These are phyloP conservation scores for Zygothrica quintamaculata DNA, from an alignment of 2,888 invertebrate species.

Conservation along the genomic window DNA sequence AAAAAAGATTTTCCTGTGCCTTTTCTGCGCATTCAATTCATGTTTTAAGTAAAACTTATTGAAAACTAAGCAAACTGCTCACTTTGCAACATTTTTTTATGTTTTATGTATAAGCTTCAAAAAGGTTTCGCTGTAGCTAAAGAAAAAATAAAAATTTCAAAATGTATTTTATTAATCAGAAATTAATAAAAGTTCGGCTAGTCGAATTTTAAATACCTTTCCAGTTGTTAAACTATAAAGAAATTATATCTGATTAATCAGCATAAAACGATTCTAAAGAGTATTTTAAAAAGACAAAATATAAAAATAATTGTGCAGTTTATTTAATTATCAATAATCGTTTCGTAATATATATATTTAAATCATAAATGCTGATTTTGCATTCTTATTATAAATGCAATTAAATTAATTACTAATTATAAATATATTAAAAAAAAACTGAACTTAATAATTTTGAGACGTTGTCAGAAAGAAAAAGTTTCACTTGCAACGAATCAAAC, in stretches of 20 bases:
- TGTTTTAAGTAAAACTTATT: conserved; percentile 10
- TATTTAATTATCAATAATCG: conserved; percentile 31
- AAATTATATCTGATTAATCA: too few species aligned
- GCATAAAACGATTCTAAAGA: conserved; percentile 16
- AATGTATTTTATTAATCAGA: conserved; percentile 33
- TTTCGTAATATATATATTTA: conserved; percentile 44
- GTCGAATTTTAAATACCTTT: conserved; percentile 28
- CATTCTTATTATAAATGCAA: conserved; percentile 50
- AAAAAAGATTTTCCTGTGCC: conserved; percentile 70
- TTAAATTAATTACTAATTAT: conserved; percentile 44
- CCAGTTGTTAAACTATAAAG: conserved; percentile 11
- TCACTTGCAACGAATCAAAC: conserved; percentile 65
- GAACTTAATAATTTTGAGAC: conserved; percentile 20
- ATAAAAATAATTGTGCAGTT: conserved; percentile 39
- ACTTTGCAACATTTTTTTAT: conserved; percentile 23
- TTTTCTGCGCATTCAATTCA: conserved; percentile 61
- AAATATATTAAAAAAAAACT: conserved; percentile 15
- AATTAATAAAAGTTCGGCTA: conserved; percentile 25
- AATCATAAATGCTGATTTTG: conserved; percentile 58
- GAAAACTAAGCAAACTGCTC: conserved; percentile 21
- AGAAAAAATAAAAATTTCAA: conserved; percentile 48
- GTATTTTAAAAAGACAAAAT: conserved; percentile 15
- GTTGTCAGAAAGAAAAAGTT: conserved; percentile 30
- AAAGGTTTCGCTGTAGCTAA: conserved; percentile 81
- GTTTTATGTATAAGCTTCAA: conserved; percentile 70